Conservation (phyloP, 2,797 vertebrate genomes). For the Gymnothorax reevesii region DNA sequence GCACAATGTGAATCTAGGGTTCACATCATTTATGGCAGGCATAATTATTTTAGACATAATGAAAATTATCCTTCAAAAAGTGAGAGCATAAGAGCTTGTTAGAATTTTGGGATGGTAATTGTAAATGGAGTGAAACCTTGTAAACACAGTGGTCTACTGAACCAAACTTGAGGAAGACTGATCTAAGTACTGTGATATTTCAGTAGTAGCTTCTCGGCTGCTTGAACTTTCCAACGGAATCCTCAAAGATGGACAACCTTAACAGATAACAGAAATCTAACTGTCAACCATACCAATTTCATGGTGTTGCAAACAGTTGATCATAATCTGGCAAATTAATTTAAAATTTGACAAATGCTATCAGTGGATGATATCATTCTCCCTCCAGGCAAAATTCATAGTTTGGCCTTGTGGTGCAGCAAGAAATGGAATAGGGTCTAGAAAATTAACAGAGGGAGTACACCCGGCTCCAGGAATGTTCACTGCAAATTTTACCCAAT, state of each 20-base stretch:
- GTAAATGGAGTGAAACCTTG: neutral
- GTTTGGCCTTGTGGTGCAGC: neutral
- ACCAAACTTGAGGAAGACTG: neutral
- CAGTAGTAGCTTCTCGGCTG: neutral
- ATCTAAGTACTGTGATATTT: constrained; percentile 1
- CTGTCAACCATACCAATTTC: neutral
- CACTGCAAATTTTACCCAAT: too few relatives aligned
- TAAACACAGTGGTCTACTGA: neutral
- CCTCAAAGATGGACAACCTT: neutral
- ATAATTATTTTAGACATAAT: too few relatives aligned
- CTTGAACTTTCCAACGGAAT: neutral
- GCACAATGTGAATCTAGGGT: too few relatives aligned
- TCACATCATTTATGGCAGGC: too few relatives aligned
- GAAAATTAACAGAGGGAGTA: too few relatives aligned
- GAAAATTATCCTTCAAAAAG: too few relatives aligned
- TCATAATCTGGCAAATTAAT: neutral
- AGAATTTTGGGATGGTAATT: neutral
- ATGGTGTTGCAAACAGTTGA: neutral
- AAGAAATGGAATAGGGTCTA: neutral
- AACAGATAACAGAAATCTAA: neutral
- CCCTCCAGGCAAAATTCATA: too few relatives aligned
- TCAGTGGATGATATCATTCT: too few relatives aligned
- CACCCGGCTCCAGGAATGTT: too few relatives aligned
- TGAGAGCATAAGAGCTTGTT: neutral
- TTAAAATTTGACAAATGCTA: neutral